Evolutionary conservation across 2,797 vertebrate species (phyloP).

Genomic region (Cryptoprocta ferox): DNA sequence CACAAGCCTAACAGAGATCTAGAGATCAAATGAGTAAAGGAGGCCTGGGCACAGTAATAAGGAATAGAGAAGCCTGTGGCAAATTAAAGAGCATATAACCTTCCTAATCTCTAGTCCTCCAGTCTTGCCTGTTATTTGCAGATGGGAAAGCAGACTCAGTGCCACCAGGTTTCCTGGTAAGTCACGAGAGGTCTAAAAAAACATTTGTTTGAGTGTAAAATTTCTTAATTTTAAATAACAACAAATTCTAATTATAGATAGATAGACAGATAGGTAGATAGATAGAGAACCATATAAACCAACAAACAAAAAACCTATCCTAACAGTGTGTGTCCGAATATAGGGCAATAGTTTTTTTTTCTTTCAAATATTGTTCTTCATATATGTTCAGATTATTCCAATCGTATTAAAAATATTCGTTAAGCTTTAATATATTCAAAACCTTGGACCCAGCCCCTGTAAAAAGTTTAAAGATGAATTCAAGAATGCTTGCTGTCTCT

Average conservation of each 20-base stretch:
- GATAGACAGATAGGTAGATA: too few relatives aligned
- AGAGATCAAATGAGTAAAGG: neutral
- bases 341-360: neutral
- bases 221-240: neutral
- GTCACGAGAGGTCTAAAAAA: neutral
- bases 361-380: neutral
- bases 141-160: neutral
- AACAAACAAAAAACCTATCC: neutral
- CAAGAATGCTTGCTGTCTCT: neutral
- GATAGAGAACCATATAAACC: too few relatives aligned
- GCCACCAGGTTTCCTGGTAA: neutral
- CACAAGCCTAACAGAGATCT: neutral
- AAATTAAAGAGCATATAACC: rapidly evolving
- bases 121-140: neutral
- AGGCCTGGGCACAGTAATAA: neutral
- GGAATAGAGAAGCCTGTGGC: neutral
- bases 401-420: neutral
- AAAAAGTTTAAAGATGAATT: neutral
- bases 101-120: neutral
- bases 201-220: neutral
- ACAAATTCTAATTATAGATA: neutral
- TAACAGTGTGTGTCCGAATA: neutral
- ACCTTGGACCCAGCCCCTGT: neutral
- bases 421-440: neutral
- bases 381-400: neutral